A percentile compares a stretch with the other conserved stretches of the same genome.
Conservation (phyloP, 35 echinoderm and acorn worm genomes). For the Hemicentrotus pulcherrimus region DNA sequence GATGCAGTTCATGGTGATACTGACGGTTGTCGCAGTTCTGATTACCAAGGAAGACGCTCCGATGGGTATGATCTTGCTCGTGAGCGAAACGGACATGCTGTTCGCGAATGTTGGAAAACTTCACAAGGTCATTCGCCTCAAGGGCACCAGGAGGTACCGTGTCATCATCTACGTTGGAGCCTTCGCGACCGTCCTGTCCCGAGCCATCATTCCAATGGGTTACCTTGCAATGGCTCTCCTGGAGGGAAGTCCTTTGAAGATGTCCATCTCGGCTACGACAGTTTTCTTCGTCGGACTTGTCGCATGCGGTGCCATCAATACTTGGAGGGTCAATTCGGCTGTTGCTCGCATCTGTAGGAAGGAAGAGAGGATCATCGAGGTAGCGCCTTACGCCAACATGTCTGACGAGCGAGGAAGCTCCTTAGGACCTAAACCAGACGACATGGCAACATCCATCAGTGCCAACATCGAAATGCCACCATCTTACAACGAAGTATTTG, state of each 20-base stretch:
- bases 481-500: slow-evolving; percentile 45
- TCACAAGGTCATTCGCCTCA: slow-evolving; percentile 47
- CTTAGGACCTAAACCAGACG: slow-evolving; percentile 30
- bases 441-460: slow-evolving; percentile 4
- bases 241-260: slow-evolving; percentile 41
- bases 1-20: slow-evolving; percentile 40
- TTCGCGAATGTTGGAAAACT: slow-evolving; percentile 29
- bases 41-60: slow-evolving; percentile 35
- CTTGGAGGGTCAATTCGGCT: slow-evolving; percentile 31
- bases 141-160: slow-evolving; percentile 41
- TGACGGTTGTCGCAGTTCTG: background rate
- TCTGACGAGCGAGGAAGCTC: background rate
- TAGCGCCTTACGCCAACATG: slow-evolving; percentile 20
- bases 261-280: slow-evolving; percentile 21
- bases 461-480: slow-evolving; percentile 42
- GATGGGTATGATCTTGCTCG: slow-evolving; percentile 33
- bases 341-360: slow-evolving; percentile 26
- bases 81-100: slow-evolving; percentile 20
- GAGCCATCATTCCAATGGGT: slow-evolving; percentile 31
- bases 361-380: slow-evolving; percentile 42
- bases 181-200: slow-evolving; percentile 18
- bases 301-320: slow-evolving; percentile 49
- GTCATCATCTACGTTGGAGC: slow-evolving; percentile 39
- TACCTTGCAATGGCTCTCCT: slow-evolving; percentile 40
- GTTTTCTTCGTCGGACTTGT: slow-evolving; percentile 48